Evolutionary conservation across 1,140 invertebrate genomes (phyloP), one percentile per base, ranked within the genome.

Genomic region (Nylanderia fulva): DNA sequence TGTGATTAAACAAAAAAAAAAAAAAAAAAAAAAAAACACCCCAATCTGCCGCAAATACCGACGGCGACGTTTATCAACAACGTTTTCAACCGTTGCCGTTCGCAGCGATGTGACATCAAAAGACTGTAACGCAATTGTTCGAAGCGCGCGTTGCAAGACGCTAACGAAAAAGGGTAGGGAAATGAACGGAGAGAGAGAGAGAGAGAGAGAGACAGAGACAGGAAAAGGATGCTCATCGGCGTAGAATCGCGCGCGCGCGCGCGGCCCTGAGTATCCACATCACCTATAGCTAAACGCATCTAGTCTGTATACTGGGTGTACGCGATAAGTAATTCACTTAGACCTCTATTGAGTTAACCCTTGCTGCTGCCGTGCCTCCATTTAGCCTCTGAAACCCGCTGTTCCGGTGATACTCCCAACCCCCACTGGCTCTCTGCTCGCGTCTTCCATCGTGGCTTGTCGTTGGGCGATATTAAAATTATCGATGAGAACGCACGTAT

Each of bases 321-420:
- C 92, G 93, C 92, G 93, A 95, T 95, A 94, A 94, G 92, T 95
- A 95, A 95, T 94, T 95, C 94, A 94, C 92, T 95, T 95, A 95
- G 71, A 92, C 87, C 91, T 91, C 91, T 94, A 95, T 95, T 93
- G 94, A 95, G 93, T 95, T 95, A 95, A 95, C 94, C 94, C 94
- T 95, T 95, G 94, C 94, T 94, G 92, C 91, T 93, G 86, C 88
- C 88, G 88, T 92, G 91, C 91, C 92, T 94, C 94, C 93, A 95
- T 93, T 94, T 94, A 93, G 92, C 91, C 91, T 92, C 92, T 90
- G 91, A 91, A 93, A 90, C 91, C 91, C 91, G 87, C 90, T 89
- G 85, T 85, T 85, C 88, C 86, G 54, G 66, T 64, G 72, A 39
- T 82, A 66, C 75, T 82, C 69, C 86, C 83, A 64, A 48, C 45